Percentiles rank a stretch among this genome's conserved stretches.
phyloP scores from a whole-genome alignment of 2,888 invertebrate genomes.

The Aphelenchoides bicaudatus region DNA sequence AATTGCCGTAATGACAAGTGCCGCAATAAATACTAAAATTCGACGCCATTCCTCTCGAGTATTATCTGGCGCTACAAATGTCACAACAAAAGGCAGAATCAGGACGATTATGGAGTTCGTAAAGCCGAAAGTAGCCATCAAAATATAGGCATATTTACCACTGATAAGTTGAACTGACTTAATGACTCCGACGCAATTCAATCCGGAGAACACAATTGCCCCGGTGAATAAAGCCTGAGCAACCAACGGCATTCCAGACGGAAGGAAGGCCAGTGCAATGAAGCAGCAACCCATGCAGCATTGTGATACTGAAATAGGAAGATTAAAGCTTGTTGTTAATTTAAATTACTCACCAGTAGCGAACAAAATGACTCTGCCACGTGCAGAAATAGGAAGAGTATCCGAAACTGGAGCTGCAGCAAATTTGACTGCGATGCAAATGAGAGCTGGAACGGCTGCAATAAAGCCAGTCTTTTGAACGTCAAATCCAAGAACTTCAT shows the following conservation, averaged over 20 bases:
- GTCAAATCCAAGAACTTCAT: conserved; percentile 33
- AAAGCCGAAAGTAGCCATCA: conserved; percentile 20
- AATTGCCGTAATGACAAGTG: conserved; percentile 26
- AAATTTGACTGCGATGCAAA: conserved; percentile 31
- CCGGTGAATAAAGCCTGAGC: conserved; percentile 47
- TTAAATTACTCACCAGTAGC: too few species aligned
- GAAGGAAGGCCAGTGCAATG: conserved; percentile 33
- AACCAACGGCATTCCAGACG: conserved; percentile 15
- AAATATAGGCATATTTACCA: conserved; percentile 19
- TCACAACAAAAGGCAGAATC: conserved; percentile 12
- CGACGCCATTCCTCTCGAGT: conserved; percentile 28
- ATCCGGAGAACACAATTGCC: conserved; percentile 41
- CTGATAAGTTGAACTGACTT: conserved; percentile 44
- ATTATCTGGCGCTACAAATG: conserved; percentile 6
- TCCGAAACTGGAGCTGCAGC: conserved; percentile 33
- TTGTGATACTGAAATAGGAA: too few species aligned
- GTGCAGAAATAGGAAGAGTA: conserved; percentile 13
- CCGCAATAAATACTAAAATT: conserved; percentile 30
- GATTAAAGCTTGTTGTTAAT: too few species aligned
- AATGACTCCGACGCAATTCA: conserved; percentile 44
- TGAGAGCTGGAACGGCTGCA: conserved; percentile 29
- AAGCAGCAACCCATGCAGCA: conserved; percentile 41
- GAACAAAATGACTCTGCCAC: conserved; percentile 35
- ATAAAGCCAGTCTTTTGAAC: conserved; percentile 28
- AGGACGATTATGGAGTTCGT: conserved; percentile 21